Evolutionary conservation across 2,888 invertebrate genomes (phyloP), one percentile per base, ranked within the genome.

Genomic region (Caenorhabditis zanzibari): DNA sequence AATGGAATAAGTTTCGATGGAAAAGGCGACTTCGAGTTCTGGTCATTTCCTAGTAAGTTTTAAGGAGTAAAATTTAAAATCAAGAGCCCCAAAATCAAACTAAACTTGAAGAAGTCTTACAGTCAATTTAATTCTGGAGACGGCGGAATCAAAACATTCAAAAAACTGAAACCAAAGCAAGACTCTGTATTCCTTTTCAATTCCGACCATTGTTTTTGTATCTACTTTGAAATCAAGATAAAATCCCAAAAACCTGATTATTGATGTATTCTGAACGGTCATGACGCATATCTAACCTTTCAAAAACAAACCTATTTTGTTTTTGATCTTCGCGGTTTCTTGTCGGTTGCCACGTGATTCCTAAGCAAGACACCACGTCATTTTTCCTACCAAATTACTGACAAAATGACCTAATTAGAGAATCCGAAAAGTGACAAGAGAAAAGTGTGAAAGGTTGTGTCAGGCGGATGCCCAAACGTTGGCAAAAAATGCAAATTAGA

Each of bases 401-500:
- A 41, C 16, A 49, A 56, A 63, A 75, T 44, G 28, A 52, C 54
- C 63, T 38, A 64, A 64, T 64, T 64, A 56, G 64, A 32, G 22
- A 52, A 38, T 28, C n/a, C 19, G 19, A 47, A 77, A 54, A 77
- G 63, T 47, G 68, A 38, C 56, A 26, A 54, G 58, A 24, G 32
- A 24, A 61, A 54, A 54, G 61, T 61, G 74, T 58, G 61, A 66
- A 64, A 72, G 63, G 41, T 44, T 58, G 49, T 56, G 56, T 58
- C 59, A 66, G 22, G 68, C 32, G 44, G 54, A 58, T 56, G 44
- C n/a, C 16, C 47, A 47, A 71, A 69, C 69, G 77, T 61, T 54
- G 68, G 52, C 24, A 61, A 69, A 54, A 64, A 72, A 77, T 82
- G 82, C 82, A 82, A 82, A 82, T 82, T 77, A 82, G 82, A 72